Percentiles rank a stretch among this genome's conserved stretches.
Conservation (phyloP, 2,113 vertebrate species). For the Isichthys henryi region DNA sequence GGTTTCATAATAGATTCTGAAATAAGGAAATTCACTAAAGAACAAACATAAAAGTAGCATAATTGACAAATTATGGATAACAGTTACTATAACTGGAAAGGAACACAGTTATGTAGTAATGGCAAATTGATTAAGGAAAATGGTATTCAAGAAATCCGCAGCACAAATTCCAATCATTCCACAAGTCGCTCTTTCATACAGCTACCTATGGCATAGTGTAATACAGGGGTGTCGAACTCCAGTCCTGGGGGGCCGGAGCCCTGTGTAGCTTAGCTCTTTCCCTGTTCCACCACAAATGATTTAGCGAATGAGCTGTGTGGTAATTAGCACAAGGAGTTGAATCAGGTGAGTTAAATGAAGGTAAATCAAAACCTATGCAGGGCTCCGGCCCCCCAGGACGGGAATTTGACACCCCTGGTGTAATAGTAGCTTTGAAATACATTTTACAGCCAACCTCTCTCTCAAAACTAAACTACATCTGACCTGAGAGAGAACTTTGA, state of each 20-base stretch:
- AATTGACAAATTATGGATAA: background rate
- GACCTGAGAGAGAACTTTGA: background rate
- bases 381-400: too few relatives aligned
- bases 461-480: background rate
- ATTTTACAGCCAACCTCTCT: background rate
- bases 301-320: too few relatives aligned
- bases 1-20: background rate
- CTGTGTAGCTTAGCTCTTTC: too few relatives aligned
- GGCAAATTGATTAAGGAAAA: background rate
- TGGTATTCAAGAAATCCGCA: background rate
- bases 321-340: too few relatives aligned
- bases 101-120: background rate
- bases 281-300: too few relatives aligned
- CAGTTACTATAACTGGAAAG: background rate
- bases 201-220: background rate
- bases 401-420: too few relatives aligned
- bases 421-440: background rate
- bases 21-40: background rate
- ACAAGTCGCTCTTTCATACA: background rate
- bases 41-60: background rate
- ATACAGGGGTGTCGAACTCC: too few relatives aligned
- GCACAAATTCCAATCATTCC: background rate
- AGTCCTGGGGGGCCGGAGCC: too few relatives aligned
- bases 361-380: too few relatives aligned
- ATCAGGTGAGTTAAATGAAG: too few relatives aligned